These are phyloP conservation scores for Todus mexicanus DNA, from an alignment of 2,797 vertebrate species.

Conservation along the genomic window DNA sequence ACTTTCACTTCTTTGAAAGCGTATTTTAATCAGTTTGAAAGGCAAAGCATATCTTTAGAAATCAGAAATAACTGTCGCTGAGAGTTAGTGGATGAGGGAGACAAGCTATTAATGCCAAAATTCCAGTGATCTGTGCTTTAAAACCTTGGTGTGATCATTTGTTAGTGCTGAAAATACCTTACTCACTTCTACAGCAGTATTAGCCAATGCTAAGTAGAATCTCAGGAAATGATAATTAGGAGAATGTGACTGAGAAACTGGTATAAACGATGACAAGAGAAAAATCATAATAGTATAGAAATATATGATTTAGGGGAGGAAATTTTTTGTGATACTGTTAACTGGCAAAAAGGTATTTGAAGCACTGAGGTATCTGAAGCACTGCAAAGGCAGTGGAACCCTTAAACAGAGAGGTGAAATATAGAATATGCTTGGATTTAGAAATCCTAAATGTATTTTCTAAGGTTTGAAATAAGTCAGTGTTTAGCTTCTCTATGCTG, in stretches of 20 bases:
- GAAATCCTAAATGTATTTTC: neutral
- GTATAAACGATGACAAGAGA: neutral
- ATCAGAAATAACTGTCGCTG: neutral
- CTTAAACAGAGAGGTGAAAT: neutral
- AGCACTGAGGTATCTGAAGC: too few species aligned
- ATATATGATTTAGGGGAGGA: neutral
- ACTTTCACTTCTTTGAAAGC: neutral
- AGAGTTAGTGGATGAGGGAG: neutral
- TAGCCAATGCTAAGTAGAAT: neutral
- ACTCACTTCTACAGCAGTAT: neutral
- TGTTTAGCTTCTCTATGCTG: neutral
- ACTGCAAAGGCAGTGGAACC: neutral
- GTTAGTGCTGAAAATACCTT: neutral
- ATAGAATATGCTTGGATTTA: neutral
- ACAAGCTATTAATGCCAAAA: neutral
- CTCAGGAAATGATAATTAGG: neutral
- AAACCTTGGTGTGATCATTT: neutral
- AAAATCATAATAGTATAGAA: neutral
- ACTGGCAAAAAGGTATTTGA: neutral
- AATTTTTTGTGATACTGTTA: neutral
- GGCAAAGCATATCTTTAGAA: neutral
- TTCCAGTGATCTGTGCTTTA: neutral
- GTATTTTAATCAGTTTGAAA: neutral
- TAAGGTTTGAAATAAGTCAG: neutral
- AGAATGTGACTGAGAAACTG: neutral